Percentiles rank a stretch among this genome's conserved stretches.
Conservation (phyloP, 2,797 vertebrate species). For the Mionectes olivaceus region DNA sequence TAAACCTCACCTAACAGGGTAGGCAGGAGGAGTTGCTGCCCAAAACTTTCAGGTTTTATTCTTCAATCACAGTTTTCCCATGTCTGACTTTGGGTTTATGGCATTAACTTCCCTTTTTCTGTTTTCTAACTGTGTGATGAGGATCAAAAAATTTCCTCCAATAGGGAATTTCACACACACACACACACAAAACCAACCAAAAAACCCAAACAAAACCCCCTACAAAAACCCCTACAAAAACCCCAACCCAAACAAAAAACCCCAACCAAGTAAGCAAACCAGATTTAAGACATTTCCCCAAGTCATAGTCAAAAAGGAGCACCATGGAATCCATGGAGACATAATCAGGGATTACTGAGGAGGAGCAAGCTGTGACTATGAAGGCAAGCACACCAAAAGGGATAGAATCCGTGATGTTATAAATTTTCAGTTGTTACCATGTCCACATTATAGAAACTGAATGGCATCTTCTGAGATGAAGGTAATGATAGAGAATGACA, state of each 20-base stretch:
- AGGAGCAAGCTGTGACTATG: not conserved
- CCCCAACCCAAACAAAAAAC: not conserved
- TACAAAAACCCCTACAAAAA: too few species aligned
- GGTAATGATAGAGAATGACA: not conserved
- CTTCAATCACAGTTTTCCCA: not conserved
- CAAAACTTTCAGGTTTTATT: not conserved
- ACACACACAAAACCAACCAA: not conserved
- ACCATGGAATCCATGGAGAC: not conserved
- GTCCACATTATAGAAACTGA: not conserved
- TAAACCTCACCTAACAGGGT: not conserved
- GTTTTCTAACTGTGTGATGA: not conserved
- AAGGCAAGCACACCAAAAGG: not conserved
- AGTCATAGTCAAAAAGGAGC: not conserved
- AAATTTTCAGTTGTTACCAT: not conserved
- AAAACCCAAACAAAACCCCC: too few species aligned
- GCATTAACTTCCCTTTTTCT: not conserved
- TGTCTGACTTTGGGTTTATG: not conserved
- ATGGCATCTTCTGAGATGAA: not conserved
- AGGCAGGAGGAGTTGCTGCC: not conserved
- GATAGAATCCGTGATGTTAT: not conserved
- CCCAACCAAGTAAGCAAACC: not conserved
- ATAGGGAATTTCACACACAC: not conserved
- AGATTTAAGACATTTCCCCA: not conserved
- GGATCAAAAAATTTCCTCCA: not conserved
- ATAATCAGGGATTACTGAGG: not conserved